Conservation (phyloP, 2,888 invertebrate genomes). For the Galerucella calmariensis region DNA sequence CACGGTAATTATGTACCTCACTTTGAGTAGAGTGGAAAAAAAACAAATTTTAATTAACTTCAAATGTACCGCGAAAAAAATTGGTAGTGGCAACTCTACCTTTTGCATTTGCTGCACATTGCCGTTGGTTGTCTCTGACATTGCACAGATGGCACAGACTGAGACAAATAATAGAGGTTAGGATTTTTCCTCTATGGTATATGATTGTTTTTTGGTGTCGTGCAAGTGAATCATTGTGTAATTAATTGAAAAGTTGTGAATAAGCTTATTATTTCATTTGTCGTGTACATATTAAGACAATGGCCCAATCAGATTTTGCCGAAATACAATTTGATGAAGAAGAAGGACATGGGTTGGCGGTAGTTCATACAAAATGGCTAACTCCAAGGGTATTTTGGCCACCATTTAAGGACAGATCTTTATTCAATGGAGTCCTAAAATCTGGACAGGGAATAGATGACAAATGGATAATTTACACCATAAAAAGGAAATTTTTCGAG, state of each 20-base stretch:
- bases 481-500: background rate
- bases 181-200: background rate
- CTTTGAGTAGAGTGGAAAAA: background rate
- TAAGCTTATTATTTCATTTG: too few species aligned
- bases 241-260: background rate
- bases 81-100: too few species aligned
- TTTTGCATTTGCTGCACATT: too few species aligned
- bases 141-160: background rate
- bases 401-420: background rate
- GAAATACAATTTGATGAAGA: background rate
- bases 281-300: background rate
- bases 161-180: too few species aligned
- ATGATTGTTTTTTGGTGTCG: background rate
- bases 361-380: too few species aligned
- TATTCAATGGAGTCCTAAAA: constrained; percentile 4
- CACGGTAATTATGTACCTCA: too few species aligned
- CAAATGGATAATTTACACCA: constrained; percentile 1
- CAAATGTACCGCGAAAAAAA: too few species aligned
- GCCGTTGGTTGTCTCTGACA: too few species aligned
- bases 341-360: background rate
- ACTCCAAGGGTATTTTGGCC: too few species aligned
- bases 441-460: background rate
- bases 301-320: background rate
- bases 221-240: background rate
- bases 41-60: background rate